Percentiles rank a stretch among this genome's conserved stretches.
Conservation (phyloP, 2,888 invertebrate species). For the Drosophila putrida region DNA sequence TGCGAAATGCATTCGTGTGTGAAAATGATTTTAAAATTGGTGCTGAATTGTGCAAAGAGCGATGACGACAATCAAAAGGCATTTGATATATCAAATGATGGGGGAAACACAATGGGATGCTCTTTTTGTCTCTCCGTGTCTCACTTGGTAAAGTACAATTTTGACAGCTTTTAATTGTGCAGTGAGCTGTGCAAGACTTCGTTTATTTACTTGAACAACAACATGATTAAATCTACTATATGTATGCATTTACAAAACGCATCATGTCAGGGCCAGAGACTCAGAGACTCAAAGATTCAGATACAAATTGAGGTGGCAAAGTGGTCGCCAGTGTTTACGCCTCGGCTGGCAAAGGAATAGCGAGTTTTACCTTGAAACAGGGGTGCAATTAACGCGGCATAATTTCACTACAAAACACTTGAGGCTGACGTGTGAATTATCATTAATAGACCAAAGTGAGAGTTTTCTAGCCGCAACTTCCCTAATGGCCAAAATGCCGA, state of each 20-base stretch:
- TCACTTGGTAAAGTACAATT: constrained; percentile 51
- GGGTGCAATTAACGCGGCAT: constrained; percentile 71
- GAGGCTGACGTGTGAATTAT: constrained; percentile 71
- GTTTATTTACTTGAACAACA: constrained; percentile 30
- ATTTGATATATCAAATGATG: constrained; percentile 55
- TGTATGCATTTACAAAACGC: constrained; percentile 66
- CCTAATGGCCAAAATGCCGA: constrained; percentile 55
- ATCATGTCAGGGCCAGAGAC: constrained; percentile 64
- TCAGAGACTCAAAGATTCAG: constrained; percentile 11
- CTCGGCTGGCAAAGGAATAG: constrained; percentile 67
- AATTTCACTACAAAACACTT: constrained; percentile 66
- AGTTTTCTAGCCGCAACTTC: constrained; percentile 33
- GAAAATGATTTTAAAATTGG: constrained; percentile 80
- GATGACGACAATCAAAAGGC: constrained; percentile 73
- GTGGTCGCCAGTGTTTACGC: constrained; percentile 58
- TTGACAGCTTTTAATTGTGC: constrained; percentile 80
- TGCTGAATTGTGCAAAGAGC: constrained; percentile 62
- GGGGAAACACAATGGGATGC: constrained; percentile 27
- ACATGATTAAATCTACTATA: constrained; percentile 22
- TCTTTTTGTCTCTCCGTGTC: background rate
- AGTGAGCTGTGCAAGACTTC: constrained; percentile 54
- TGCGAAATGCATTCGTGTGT: constrained; percentile 74
- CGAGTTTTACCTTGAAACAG: constrained; percentile 55
- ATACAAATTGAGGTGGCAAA: constrained; percentile 21
- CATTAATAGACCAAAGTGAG: constrained; percentile 62